Conservation (phyloP, 2,797 vertebrate species). For the Scomberomorus guttatus region DNA sequence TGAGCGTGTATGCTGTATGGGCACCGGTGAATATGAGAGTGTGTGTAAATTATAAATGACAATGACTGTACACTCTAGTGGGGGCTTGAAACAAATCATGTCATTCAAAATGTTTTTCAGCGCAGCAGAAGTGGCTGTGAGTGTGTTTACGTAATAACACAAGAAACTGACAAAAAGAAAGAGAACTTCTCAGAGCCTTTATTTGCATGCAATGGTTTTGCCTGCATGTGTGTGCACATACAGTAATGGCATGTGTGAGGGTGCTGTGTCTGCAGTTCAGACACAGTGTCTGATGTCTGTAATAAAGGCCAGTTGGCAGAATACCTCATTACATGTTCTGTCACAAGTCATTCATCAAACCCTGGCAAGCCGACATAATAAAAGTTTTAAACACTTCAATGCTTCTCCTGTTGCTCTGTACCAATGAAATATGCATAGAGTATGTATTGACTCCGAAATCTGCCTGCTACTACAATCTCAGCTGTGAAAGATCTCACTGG, state of each 20-base stretch:
- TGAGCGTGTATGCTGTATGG: neutral
- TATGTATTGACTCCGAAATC: constrained; percentile 57
- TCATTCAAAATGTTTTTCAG: constrained; percentile 11
- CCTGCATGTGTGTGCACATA: neutral
- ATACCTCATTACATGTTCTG: constrained; percentile 61
- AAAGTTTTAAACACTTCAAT: constrained; percentile 57
- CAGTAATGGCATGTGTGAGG: neutral
- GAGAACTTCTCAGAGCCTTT: neutral
- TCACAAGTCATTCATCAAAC: constrained; percentile 73
- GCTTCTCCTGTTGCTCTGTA: constrained; percentile 9
- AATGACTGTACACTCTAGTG: neutral
- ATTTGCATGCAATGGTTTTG: constrained; percentile 36
- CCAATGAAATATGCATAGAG: constrained; percentile 68
- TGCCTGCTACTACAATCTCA: constrained; percentile 38
- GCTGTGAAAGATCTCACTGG: neutral
- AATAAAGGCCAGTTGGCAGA: constrained; percentile 46
- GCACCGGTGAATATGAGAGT: neutral
- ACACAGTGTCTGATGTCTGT: constrained; percentile 37
- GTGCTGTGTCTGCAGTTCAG: constrained; percentile 17
- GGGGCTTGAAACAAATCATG: constrained; percentile 9
- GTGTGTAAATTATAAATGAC: constrained; percentile 8
- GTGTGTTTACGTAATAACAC: constrained; percentile 22
- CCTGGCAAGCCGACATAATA: constrained; percentile 49
- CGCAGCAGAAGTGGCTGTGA: constrained; percentile 1
- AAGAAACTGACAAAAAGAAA: neutral